Conservation (phyloP, 2,888 invertebrate species). For the Volucella bombylans region DNA sequence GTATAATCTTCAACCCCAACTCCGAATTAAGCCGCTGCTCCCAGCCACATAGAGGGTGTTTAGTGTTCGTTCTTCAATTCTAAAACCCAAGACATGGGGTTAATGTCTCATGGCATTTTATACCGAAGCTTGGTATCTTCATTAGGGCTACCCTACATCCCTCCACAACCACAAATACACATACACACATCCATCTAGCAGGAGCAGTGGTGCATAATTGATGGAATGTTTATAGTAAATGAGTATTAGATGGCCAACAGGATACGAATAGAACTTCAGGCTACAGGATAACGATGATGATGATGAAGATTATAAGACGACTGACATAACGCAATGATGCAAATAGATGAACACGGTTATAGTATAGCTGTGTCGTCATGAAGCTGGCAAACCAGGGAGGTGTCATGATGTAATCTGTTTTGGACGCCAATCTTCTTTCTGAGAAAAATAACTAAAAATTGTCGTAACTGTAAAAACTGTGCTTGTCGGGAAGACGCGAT, state of each 20-base stretch:
- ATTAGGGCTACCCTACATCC: constrained; percentile 24
- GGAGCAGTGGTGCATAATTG: constrained; percentile 52
- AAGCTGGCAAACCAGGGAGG: constrained; percentile 15
- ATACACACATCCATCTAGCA: neutral
- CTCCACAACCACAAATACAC: neutral
- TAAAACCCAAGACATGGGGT: constrained; percentile 54
- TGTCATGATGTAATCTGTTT: constrained; percentile 8
- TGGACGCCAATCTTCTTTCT: neutral
- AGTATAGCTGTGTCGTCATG: neutral
- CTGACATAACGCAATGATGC: constrained; percentile 30
- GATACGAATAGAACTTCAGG: neutral
- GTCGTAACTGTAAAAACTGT: too few species aligned
- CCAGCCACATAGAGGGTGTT: constrained; percentile 32
- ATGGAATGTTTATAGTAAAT: constrained; percentile 57
- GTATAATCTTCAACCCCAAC: too few species aligned
- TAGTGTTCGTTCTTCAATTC: constrained; percentile 28
- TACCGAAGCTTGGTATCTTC: constrained; percentile 51
- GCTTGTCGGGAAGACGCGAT: too few species aligned
- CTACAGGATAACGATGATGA: neutral
- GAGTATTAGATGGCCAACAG: constrained; percentile 31
- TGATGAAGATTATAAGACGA: constrained; percentile 32
- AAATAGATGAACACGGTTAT: constrained; percentile 12
- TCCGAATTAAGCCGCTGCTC: too few species aligned
- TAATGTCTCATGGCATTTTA: constrained; percentile 65
- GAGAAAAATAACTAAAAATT: neutral